phyloP scores from a whole-genome alignment of 35 echinoderm and acorn worm genomes.

The Ptychodera flava region DNA sequence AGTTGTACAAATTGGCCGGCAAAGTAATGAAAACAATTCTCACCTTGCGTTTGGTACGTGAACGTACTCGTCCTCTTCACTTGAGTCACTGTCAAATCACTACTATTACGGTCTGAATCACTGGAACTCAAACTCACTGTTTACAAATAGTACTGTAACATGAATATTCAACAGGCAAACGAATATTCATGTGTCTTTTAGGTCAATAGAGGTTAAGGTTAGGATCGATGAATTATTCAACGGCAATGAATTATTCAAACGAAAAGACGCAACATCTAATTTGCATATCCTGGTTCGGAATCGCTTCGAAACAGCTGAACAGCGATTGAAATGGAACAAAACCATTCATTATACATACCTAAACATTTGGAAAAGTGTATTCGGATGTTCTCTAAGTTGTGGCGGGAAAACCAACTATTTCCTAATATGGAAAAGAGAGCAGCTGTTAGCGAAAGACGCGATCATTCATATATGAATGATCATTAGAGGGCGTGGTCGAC shows the following conservation, averaged over 20 bases:
- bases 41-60: background rate
- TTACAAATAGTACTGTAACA: background rate
- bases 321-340: background rate
- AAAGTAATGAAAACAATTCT: too few relatives aligned
- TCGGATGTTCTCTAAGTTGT: background rate
- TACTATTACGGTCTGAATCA: background rate
- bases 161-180: background rate
- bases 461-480: background rate
- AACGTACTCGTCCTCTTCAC: background rate
- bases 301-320: background rate
- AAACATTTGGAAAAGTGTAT: background rate
- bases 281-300: background rate
- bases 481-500: background rate
- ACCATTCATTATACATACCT: background rate
- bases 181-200: background rate
- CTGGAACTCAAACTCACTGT: too few relatives aligned
- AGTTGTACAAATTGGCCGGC: too few relatives aligned
- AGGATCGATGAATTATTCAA: background rate
- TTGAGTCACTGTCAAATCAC: background rate
- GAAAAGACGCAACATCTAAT: slow-evolving; percentile 1
- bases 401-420: background rate
- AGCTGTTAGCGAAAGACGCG: background rate
- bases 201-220: background rate
- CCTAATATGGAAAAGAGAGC: background rate
- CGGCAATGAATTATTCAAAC: background rate